These are phyloP conservation scores for Lutraria rhynchaena DNA, from an alignment of 1,140 invertebrate genomes.

Conservation along the genomic window DNA sequence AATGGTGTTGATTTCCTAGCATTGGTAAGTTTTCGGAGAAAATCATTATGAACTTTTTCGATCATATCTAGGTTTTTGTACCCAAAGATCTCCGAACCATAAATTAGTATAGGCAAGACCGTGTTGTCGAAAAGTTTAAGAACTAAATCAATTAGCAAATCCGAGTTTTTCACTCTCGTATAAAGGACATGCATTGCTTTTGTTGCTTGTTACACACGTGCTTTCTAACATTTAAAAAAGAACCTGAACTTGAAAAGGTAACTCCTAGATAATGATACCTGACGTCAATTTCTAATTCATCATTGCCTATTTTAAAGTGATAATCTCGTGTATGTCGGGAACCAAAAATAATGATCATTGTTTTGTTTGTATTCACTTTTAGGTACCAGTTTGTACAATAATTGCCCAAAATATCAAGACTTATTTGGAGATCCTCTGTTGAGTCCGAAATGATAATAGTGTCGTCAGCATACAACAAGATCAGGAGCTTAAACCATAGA, in stretches of 20 bases:
- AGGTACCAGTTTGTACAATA: neutral
- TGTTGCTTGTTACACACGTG: slow-evolving; percentile 14
- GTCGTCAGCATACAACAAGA: slow-evolving; percentile 4
- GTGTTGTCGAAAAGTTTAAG: slow-evolving; percentile 38
- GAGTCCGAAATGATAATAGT: neutral
- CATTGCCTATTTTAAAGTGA: slow-evolving; percentile 8
- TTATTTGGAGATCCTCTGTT: neutral
- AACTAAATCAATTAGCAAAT: slow-evolving; percentile 7
- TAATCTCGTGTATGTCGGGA: neutral
- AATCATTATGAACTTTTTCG: slow-evolving; percentile 27
- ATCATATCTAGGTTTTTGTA: slow-evolving; percentile 33
- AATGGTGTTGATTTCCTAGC: slow-evolving; percentile 7
- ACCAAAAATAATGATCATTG: neutral
- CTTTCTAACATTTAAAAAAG: slow-evolving; percentile 33
- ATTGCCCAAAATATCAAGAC: neutral
- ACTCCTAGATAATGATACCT: slow-evolving; percentile 28
- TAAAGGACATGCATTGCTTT: slow-evolving; percentile 25
- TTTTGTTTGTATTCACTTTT: neutral
- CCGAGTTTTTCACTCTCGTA: slow-evolving; percentile 9
- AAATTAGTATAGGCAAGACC: slow-evolving; percentile 18
- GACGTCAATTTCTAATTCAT: slow-evolving; percentile 4
- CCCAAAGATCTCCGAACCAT: slow-evolving; percentile 31
- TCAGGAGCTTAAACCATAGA: slow-evolving; percentile 7
- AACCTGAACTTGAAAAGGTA: slow-evolving; percentile 14
- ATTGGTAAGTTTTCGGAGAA: slow-evolving; percentile 18